These are phyloP conservation scores for Leptinotarsa defecta DNA, from an alignment of 1,140 invertebrate species.

Conservation along the genomic window DNA sequence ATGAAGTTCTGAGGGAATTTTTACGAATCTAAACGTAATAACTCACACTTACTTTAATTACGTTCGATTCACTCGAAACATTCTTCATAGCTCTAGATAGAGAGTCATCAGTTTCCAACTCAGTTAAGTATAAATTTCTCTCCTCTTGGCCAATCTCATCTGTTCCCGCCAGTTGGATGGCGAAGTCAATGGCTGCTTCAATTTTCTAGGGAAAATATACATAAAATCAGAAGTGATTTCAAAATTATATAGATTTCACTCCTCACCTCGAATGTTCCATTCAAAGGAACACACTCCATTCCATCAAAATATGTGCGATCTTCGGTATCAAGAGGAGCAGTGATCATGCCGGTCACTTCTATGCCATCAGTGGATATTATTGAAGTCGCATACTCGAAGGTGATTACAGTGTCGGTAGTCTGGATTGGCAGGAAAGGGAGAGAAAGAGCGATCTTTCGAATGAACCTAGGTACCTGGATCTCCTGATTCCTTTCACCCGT, in stretches of 20 bases:
- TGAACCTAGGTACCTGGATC: constrained; percentile 43
- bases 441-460: constrained; percentile 50
- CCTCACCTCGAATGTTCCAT: constrained; percentile 34
- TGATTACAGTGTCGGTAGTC: constrained; percentile 42
- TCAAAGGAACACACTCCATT: constrained; percentile 45
- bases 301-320: constrained; percentile 44
- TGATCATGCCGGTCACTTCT: constrained; percentile 48
- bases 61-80: constrained; percentile 42
- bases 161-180: constrained; percentile 44
- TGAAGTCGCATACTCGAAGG: constrained; percentile 48
- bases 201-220: constrained; percentile 42
- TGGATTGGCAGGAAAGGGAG: constrained; percentile 41
- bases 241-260: too few relatives aligned
- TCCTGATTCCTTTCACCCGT: constrained; percentile 51
- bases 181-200: constrained; percentile 47
- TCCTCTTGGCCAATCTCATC: constrained; percentile 44
- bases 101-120: constrained; percentile 43
- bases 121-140: constrained; percentile 46
- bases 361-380: constrained; percentile 45
- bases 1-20: too few relatives aligned
- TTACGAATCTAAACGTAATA: too few relatives aligned
- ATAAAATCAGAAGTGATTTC: neutral
- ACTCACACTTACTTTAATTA: constrained; percentile 45
- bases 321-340: constrained; percentile 36
- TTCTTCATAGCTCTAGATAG: constrained; percentile 43